Percentiles rank a stretch among this genome's conserved stretches.
phyloP scores from a whole-genome alignment of 2,888 invertebrate species.

The Pristionchus japonicus region DNA sequence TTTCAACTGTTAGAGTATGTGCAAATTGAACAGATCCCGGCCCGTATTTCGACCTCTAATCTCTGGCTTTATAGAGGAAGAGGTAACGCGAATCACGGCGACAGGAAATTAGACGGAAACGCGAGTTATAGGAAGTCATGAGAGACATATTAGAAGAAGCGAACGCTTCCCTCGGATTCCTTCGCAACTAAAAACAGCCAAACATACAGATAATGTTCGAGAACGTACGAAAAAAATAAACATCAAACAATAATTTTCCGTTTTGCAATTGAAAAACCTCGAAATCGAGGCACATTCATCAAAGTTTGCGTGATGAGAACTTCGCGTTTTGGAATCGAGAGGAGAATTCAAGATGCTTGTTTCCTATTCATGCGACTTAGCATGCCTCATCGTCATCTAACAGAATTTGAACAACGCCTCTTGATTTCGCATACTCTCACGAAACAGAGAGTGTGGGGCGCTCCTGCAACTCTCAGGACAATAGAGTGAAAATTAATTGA shows the following conservation, averaged over 20 bases:
- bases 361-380: background rate
- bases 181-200: too few relatives aligned
- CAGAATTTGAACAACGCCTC: too few relatives aligned
- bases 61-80: too few relatives aligned
- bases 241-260: background rate
- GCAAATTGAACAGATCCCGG: background rate
- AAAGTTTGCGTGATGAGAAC: background rate
- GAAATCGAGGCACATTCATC: background rate
- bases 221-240: background rate
- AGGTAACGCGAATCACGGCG: background rate
- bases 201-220: too few relatives aligned
- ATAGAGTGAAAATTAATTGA: too few relatives aligned
- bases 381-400: background rate
- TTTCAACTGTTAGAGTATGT: background rate
- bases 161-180: background rate
- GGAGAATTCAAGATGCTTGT: background rate
- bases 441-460: too few relatives aligned
- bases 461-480: too few relatives aligned
- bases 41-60: too few relatives aligned
- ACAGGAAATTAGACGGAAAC: background rate
- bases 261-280: background rate
- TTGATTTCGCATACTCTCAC: too few relatives aligned
- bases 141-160: background rate
- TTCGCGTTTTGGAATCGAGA: background rate
- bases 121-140: background rate